A percentile compares a stretch with the other conserved stretches of the same genome.
Evolutionary conservation across 37 sponge, comb jelly and placozoan genomes (phyloP).

Genomic region (Cliona cf. orientalis): DNA sequence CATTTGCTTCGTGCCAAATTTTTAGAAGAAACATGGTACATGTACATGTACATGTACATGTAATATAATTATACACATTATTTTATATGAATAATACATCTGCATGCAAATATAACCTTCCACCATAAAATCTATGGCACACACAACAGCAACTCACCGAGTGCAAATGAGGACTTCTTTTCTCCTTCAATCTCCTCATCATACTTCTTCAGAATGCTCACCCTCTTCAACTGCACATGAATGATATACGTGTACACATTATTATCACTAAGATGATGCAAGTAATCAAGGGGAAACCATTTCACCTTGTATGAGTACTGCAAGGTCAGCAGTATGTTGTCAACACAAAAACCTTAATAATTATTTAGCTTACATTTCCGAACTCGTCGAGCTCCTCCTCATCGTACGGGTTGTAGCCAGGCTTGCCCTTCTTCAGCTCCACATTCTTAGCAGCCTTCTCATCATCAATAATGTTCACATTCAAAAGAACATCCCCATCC

Average conservation of each 20-base stretch:
- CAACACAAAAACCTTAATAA: no score
- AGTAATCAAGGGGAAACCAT: background rate
- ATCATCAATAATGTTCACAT: conserved; percentile 84
- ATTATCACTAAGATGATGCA: background rate
- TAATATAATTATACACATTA: no score
- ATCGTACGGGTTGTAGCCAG: conserved; percentile 82
- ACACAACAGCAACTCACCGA: conserved; percentile 42
- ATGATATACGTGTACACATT: conserved; percentile 12
- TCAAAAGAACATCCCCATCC: conserved; percentile 76
- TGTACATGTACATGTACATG: no score
- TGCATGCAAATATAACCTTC: no score
- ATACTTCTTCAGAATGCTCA: conserved; percentile 80
- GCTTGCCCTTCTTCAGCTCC: conserved; percentile 65
- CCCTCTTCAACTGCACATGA: conserved; percentile 38
- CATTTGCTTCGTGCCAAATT: no score
- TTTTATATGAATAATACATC: no score
- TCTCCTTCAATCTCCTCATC: conserved; percentile 93
- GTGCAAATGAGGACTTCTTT: conserved; percentile 68
- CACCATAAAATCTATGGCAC: background rate
- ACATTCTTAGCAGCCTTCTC: conserved; percentile 80
- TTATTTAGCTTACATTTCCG: conserved; percentile 62
- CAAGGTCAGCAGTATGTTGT: background rate
- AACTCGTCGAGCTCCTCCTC: conserved; percentile 88
- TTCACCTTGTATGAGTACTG: no score
- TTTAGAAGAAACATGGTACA: no score